These are phyloP conservation scores for Agrochola lota DNA, from an alignment of 2,888 invertebrate species.

Conservation along the genomic window DNA sequence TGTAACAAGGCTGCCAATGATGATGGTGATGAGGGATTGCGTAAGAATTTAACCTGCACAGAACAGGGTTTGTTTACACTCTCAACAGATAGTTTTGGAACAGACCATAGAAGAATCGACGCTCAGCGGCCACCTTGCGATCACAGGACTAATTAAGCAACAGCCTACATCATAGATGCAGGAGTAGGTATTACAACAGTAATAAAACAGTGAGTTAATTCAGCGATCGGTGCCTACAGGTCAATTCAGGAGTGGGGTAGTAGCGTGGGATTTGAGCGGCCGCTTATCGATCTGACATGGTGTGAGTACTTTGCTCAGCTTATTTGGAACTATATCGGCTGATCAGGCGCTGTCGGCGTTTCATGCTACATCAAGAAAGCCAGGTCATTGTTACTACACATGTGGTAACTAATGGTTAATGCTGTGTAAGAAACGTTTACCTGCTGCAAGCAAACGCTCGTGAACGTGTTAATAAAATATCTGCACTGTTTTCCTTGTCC, in stretches of 20 bases:
- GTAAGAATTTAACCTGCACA: not conserved
- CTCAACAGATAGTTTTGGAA: not conserved
- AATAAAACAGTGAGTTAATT: constrained; percentile 6
- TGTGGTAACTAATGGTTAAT: not conserved
- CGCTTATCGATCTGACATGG: constrained; percentile 9
- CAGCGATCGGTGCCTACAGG: not conserved
- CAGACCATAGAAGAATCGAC: not conserved
- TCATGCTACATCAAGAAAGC: constrained; percentile 11
- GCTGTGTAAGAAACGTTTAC: not conserved
- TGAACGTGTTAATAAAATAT: not conserved
- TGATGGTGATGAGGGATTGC: not conserved
- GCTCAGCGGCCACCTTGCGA: not conserved
- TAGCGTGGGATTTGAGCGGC: not conserved
- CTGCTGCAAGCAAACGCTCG: not conserved
- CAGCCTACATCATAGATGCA: not conserved
- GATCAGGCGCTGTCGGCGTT: constrained; percentile 3
- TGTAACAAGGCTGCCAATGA: not conserved
- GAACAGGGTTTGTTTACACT: no score
- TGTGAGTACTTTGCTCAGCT: constrained; percentile 11
- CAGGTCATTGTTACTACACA: constrained; percentile 2
- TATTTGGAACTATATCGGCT: constrained; percentile 14
- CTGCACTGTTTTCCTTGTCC: constrained; percentile 25
- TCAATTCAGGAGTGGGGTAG: not conserved
- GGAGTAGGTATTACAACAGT: not conserved
- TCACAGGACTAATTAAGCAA: not conserved